A percentile compares a stretch with the other conserved stretches of the same genome.
These are phyloP conservation scores for Hiodon alosoides DNA, from an alignment of 2,113 vertebrate genomes.

Conservation along the genomic window DNA sequence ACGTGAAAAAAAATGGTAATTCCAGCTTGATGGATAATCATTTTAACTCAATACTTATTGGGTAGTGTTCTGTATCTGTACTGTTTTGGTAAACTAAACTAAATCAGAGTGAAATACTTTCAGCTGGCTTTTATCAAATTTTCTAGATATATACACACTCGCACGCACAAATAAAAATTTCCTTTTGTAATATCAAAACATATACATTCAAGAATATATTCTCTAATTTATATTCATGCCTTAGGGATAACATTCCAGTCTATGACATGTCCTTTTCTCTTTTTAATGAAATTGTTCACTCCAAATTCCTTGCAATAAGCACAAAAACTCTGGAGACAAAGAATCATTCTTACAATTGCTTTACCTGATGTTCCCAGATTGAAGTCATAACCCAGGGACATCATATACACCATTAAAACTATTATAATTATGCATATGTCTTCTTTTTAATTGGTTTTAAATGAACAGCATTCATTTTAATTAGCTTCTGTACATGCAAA, in stretches of 20 bases:
- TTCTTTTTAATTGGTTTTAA: slow-evolving; percentile 40
- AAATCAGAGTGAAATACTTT: too few species aligned
- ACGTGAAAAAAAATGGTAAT: too few species aligned
- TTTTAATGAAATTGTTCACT: slow-evolving; percentile 4
- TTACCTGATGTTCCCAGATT: slow-evolving; percentile 32
- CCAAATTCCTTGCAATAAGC: slow-evolving; percentile 1
- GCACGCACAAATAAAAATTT: not conserved
- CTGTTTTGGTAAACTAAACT: too few species aligned
- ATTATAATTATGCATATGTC: slow-evolving; percentile 32
- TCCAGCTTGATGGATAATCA: too few species aligned
- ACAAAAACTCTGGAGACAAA: not conserved
- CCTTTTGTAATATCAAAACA: not conserved
- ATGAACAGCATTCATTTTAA: slow-evolving; percentile 34
- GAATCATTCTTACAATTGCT: not conserved
- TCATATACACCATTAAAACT: slow-evolving; percentile 27
- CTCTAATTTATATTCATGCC: not conserved
- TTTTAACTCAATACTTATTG: too few species aligned
- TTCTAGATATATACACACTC: too few species aligned
- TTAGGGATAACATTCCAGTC: not conserved
- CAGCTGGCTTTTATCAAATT: too few species aligned
- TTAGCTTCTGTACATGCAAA: slow-evolving; percentile 18
- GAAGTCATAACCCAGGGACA: slow-evolving; percentile 30
- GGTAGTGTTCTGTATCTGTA: too few species aligned
- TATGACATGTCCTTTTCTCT: not conserved
- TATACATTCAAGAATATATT: not conserved